Conservation (phyloP, 2,888 invertebrate species). For the Dasypolia templi region DNA sequence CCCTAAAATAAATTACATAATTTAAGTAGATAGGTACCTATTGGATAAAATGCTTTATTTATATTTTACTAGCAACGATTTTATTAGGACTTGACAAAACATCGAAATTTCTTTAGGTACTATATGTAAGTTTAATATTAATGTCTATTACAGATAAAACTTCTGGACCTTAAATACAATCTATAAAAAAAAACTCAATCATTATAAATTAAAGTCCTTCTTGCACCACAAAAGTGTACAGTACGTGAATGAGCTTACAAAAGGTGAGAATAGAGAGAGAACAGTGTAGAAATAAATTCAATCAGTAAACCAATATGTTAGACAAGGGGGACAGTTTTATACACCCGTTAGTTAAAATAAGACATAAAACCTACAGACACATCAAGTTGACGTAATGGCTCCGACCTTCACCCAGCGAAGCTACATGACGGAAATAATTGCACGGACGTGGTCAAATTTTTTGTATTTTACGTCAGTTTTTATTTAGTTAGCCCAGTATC, state of each 20-base stretch:
- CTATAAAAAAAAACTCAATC: too few species aligned
- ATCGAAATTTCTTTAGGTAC: not conserved
- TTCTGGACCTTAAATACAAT: not conserved
- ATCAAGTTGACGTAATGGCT: constrained; percentile 71
- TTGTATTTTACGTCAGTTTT: constrained; percentile 62
- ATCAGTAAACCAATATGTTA: constrained; percentile 25
- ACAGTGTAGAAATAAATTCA: constrained; percentile 12
- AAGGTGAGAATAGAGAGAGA: not conserved
- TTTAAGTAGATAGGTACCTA: not conserved
- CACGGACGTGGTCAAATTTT: constrained; percentile 68
- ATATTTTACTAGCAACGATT: not conserved
- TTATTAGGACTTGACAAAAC: not conserved
- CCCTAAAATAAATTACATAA: not conserved
- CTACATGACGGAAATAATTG: constrained; percentile 77
- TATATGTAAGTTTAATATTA: not conserved
- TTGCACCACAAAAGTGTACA: not conserved
- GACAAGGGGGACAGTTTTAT: constrained; percentile 47
- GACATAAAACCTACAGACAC: constrained; percentile 67
- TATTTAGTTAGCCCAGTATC: constrained; percentile 14
- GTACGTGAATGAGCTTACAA: not conserved
- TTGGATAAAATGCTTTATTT: not conserved
- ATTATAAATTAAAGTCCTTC: not conserved
- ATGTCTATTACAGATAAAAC: not conserved
- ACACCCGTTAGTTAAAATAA: constrained; percentile 46
- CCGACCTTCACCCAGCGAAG: constrained; percentile 77